Conservation (phyloP, 2,888 invertebrate species). For the Drosophila anceps region DNA sequence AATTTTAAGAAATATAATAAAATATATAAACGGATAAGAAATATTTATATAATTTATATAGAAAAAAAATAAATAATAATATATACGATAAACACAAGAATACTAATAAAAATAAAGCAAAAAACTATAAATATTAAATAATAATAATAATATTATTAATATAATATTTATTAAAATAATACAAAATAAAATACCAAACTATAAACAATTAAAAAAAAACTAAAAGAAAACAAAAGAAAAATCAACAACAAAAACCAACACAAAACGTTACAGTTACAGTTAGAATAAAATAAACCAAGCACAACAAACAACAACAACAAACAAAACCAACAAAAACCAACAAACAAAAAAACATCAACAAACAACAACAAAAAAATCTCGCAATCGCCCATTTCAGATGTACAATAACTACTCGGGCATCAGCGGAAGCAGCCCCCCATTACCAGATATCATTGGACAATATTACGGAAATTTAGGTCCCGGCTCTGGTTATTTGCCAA, state of each 20-base stretch:
- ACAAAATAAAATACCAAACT: neutral
- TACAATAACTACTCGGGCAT: constrained; percentile 84
- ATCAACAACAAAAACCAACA: constrained; percentile 11
- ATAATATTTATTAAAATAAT: neutral
- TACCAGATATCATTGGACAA: constrained; percentile 85
- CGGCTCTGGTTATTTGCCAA: constrained; percentile 38
- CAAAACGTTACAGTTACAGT: constrained; percentile 60
- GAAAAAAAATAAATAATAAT: too few relatives aligned
- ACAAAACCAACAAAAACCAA: neutral
- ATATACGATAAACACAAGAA: neutral
- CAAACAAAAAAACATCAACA: constrained; percentile 49
- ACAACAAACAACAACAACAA: constrained; percentile 25
- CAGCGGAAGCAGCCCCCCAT: constrained; percentile 85
- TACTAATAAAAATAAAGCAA: neutral
- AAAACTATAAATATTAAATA: constrained; percentile 1
- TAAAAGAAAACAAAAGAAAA: constrained; percentile 13
- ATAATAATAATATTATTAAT: constrained; percentile 8
- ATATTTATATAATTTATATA: neutral
- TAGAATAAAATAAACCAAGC: constrained; percentile 52
- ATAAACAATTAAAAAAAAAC: constrained; percentile 1
- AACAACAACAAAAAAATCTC: constrained; percentile 68
- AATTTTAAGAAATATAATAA: too few relatives aligned
- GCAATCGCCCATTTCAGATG: constrained; percentile 86
- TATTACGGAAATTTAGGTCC: constrained; percentile 72
- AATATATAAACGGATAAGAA: neutral